Base-by-base conservation (phyloP, 2,888 invertebrate genomes). In the Barypeithes pellucidus region DNA sequence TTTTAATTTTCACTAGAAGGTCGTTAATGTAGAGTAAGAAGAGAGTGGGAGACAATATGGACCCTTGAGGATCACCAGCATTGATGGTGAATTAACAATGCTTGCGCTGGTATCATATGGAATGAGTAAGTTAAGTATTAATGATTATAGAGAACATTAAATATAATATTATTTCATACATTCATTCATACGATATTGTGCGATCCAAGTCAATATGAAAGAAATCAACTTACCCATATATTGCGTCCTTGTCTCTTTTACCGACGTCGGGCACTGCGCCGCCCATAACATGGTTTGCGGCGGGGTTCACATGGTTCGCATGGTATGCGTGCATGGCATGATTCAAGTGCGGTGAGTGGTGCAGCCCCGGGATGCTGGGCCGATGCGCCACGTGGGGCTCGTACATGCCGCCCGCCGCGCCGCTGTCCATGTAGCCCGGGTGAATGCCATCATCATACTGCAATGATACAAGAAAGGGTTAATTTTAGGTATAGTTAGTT, bases 241-340 rank as follows among this genome's bases (percentile, higher is more conserved):
- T 97, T 86, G 97, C 96, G 90, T 98, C 97, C 90, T 97, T 98
- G 90, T 98, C 98, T 86, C 98, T 90, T 90, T 98, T 98, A 89
- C 96, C 96, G 83, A 96, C 96, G 88, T 96, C 95, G 83, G 96
- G 95, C 76, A 91, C 90, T 79, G 89, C 88, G 84, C 88, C 88
- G 84, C 88, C 88, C 90, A 95, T 91, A 86, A 95, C 95, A 88
- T 95, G 95, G 90, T 95, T 93, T 85, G 89, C 87, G 86, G 90
- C 90, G 80, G 89, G 90, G 87, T 92, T 92, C 86, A 86, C 85
- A 80, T 86, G 85, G 81, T 95, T 90, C 87, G 91, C 89, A 86
- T 94, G 94, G 87, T 95, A 91, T 87, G 93, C 90, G 90, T 95
- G 90, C 93, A 94, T 92, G 79, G 88, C 91, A 87, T 92, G 93